Percentiles rank a stretch among this genome's conserved stretches.
phyloP scores from a whole-genome alignment of 2,113 vertebrate genomes.

The Hypanus sabinus region DNA sequence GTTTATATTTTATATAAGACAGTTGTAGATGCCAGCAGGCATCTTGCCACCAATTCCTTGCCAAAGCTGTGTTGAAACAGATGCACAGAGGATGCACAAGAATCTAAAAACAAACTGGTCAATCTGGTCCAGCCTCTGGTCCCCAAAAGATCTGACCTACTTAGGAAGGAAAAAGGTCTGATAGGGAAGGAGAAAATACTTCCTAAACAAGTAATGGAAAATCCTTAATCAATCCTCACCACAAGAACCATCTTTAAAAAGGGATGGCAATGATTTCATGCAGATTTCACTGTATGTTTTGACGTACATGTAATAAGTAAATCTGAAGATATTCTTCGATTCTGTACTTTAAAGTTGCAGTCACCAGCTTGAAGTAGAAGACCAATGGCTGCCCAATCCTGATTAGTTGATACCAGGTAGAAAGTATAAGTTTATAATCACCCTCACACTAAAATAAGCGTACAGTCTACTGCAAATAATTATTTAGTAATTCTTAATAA shows the following conservation, averaged over 20 bases:
- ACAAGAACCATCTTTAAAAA: background rate
- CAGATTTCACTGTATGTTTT: background rate
- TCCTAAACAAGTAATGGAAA: background rate
- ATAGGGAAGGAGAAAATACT: background rate
- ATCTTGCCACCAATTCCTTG: background rate
- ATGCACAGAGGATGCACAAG: background rate
- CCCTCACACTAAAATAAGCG: background rate
- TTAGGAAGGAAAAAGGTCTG: no score
- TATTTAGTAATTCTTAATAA: background rate
- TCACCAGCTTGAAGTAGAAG: background rate
- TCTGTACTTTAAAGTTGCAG: background rate
- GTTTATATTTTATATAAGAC: background rate
- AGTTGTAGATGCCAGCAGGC: background rate
- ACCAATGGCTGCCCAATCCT: background rate
- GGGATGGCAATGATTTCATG: background rate
- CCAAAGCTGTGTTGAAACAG: background rate
- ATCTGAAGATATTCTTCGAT: background rate
- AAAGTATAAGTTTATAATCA: background rate
- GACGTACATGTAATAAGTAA: no score
- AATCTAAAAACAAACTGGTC: background rate
- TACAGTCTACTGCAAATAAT: background rate
- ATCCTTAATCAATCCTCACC: background rate
- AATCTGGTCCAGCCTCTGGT: background rate
- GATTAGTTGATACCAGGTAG: background rate
- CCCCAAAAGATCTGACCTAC: background rate